Evolutionary conservation across 1,140 invertebrate species (phyloP).

Genomic region (Brachionus koreanus): DNA sequence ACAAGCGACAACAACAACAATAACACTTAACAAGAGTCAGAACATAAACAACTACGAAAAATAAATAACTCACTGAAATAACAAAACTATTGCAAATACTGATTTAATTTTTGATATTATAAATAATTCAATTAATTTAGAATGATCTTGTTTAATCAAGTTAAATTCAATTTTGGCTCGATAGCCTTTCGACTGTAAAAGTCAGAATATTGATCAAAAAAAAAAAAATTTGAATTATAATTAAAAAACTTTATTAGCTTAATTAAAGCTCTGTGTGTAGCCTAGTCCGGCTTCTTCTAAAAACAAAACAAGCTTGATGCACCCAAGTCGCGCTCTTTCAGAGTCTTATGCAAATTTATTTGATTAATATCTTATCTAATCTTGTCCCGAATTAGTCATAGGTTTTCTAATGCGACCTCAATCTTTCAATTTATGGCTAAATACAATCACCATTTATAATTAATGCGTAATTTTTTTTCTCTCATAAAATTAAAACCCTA

Average conservation of each 20-base stretch:
- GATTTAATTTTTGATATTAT: slow-evolving; percentile 18
- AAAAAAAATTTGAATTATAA: background rate
- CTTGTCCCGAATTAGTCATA: background rate
- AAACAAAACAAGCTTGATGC: background rate
- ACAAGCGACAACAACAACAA: background rate
- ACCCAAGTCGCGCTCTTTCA: background rate
- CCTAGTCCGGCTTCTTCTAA: background rate
- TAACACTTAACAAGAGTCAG: background rate
- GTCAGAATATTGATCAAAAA: slow-evolving; percentile 4
- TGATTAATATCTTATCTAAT: background rate
- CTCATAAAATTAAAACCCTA: background rate
- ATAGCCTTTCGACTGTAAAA: background rate
- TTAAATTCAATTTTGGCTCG: slow-evolving; percentile 13
- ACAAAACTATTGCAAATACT: background rate
- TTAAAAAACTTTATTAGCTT: slow-evolving; percentile 1
- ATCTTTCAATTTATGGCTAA: background rate
- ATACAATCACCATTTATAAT: background rate
- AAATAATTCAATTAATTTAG: slow-evolving; percentile 33
- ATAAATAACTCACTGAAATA: background rate
- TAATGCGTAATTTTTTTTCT: background rate
- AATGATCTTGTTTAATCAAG: slow-evolving; percentile 22
- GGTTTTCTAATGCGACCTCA: background rate
- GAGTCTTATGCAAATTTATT: background rate
- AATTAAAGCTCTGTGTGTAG: background rate
- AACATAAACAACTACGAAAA: background rate